Evolutionary conservation across 2,113 vertebrate genomes (phyloP), one percentile per base, ranked within the genome.

Genomic region (Ginglymostoma cirratum): DNA sequence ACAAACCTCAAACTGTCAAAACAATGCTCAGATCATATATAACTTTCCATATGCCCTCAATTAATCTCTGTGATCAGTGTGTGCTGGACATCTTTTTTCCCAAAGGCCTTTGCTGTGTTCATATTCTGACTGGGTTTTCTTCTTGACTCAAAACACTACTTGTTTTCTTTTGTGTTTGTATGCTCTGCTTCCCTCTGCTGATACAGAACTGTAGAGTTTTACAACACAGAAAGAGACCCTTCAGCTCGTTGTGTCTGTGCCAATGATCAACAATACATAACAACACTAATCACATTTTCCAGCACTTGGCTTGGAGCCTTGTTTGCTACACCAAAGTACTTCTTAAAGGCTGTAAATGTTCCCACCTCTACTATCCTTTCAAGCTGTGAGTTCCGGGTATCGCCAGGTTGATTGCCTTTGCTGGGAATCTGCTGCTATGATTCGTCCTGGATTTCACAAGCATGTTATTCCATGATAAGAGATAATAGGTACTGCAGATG

Each of bases 1-100:
- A 95, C 93, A 95, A 95, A 95, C 93, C 67, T 95, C 93, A 95
- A 95, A 95, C 93, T 48, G 67, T 95, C 93, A 69, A 95, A 95
- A 95, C 93, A 95, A 72, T 95, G 93, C 42, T 10, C 4, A 95
- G 93, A 95, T 95, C 93, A 95, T 70, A 45, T 24, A 23, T 14
- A 70, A 12, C 93, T 95, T 67, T 72, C 14, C 27, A 10, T 38
- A 70, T 48, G 38, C 69, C 70, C 67, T 45, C 70, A 95, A 95
- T 95, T 95, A 95, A 95, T 72, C 66, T 67, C 89, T 42, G 89
- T 42, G 89, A 67, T 19, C 89, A 67, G 61, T 21, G 10, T 21
- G 2, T 10, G 61, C 89, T 92, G 89, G 89, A 38, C 89, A 92
- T 92, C 66, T 38, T 66, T 17, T 19, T 42, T 89, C 66, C 38